Base-by-base conservation (phyloP, 1,140 invertebrate genomes). In the Nymphalis io region DNA sequence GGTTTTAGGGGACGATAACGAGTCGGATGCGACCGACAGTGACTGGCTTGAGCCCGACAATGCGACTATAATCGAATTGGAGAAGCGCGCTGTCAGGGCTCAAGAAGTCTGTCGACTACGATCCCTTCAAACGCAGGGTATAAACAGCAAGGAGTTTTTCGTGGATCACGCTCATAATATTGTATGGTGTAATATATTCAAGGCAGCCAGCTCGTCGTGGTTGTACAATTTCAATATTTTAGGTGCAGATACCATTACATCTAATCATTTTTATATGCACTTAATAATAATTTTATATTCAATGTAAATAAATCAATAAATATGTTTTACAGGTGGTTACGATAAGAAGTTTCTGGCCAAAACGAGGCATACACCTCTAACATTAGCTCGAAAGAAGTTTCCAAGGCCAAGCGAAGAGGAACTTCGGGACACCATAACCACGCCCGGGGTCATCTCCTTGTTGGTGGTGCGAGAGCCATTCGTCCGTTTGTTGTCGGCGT, bases 381-480 rank as follows among this genome's bases (percentile, higher is more conserved):
- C 92, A 68, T 78, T 95, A 73, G 94, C 94, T 0, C 80, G 94
- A 20, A 92, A 92, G 70, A 93, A 93, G 71, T 95, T 94, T 75
- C 93, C 94, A 10, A 88, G 94, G 15, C 94, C 94, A 2, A 92
- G 90, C 39, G 81, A 93, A 10, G 81, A 90, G 5, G 93, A 94
- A 75, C 76, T 95, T n/a, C 67, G 72, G 60, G 87, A 88, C 27
- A 83, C 93, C 42, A 85, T 93, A 3, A 90, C 91, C 18, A 85
- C 94, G 23, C 90, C 92, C 0, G 92, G 90, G 3, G 92, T 93
- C 0, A 83, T 95, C 59, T 95, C 95, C 62, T 95, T 98, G 64
- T 90, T 98, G 20, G 96, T 98, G 71, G 97, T 98, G 0, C 93
- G 98, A 20, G 96, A 98, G 92, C 98, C 98, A 0, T 95, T 98